These are phyloP conservation scores for Merops nubicus DNA, from an alignment of 2,113 vertebrate species.

Conservation along the genomic window DNA sequence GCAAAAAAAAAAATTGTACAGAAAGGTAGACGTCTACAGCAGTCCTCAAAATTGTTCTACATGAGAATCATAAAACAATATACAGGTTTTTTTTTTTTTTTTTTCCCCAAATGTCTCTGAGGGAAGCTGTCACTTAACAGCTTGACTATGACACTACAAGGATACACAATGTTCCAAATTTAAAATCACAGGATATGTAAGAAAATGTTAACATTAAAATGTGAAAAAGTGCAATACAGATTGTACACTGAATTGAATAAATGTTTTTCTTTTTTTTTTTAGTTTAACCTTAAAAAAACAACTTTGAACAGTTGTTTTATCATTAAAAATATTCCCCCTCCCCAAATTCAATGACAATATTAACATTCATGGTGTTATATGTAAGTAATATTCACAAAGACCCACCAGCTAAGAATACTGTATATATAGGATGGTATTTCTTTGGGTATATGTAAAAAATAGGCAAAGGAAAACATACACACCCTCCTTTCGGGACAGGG, in stretches of 20 bases:
- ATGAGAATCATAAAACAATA: slow-evolving; percentile 73
- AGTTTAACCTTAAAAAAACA: slow-evolving; percentile 76
- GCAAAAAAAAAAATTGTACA: slow-evolving; percentile 92
- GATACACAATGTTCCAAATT: slow-evolving; percentile 88
- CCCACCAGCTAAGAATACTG: slow-evolving; percentile 79
- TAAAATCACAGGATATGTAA: slow-evolving; percentile 91
- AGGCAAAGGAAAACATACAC: slow-evolving; percentile 67
- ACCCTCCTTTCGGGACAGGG: slow-evolving; percentile 31
- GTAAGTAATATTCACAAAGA: slow-evolving; percentile 82
- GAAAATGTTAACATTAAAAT: slow-evolving; percentile 89
- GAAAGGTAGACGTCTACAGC: slow-evolving; percentile 83
- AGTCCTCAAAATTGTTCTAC: slow-evolving; percentile 78
- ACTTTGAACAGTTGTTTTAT: slow-evolving; percentile 80
- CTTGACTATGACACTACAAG: slow-evolving; percentile 84
- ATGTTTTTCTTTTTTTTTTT: slow-evolving; percentile 68
- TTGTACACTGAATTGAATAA: slow-evolving; percentile 84
- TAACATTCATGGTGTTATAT: slow-evolving; percentile 86
- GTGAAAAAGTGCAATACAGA: slow-evolving; percentile 96
- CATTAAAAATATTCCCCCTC: slow-evolving; percentile 81
- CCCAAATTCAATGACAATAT: slow-evolving; percentile 82
- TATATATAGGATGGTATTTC: slow-evolving; percentile 76
- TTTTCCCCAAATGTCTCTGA: slow-evolving; percentile 24
- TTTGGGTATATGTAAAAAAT: slow-evolving; percentile 85
- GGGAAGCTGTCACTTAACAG: slow-evolving; percentile 81
- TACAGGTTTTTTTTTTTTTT: slow-evolving; percentile 58